Evolutionary conservation across 2,113 vertebrate species (phyloP).

Genomic region (Grallaria varia): DNA sequence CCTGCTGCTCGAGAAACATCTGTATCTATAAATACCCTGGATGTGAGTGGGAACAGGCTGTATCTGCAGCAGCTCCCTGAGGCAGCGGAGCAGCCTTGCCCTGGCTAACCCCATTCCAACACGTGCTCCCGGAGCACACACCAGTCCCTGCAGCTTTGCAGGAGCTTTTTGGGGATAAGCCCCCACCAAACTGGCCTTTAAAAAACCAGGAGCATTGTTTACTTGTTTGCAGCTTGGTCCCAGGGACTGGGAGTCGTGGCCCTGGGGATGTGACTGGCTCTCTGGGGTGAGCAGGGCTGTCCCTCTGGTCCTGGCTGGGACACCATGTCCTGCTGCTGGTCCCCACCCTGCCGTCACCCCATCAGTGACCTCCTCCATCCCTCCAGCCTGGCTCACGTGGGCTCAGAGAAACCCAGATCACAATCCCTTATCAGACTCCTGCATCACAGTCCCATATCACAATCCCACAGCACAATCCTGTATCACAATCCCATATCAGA

Average conservation of each 20-base stretch:
- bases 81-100: background rate
- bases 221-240: accelerated
- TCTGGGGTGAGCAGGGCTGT: background rate
- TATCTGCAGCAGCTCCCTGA: slow-evolving; percentile 43
- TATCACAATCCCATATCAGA: accelerated
- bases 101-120: background rate
- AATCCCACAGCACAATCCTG: accelerated
- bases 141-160: background rate
- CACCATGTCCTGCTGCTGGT: accelerated
- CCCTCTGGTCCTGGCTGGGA: background rate
- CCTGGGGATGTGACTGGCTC: background rate
- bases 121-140: background rate
- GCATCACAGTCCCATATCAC: accelerated
- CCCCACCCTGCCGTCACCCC: background rate
- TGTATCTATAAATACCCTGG: slow-evolving; percentile 47
- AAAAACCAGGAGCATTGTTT: background rate
- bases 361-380: background rate
- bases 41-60: slow-evolving; percentile 55
- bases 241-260: accelerated
- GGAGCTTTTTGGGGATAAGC: background rate
- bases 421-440: accelerated
- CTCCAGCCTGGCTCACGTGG: accelerated
- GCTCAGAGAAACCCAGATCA: background rate
- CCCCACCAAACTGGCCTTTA: accelerated
- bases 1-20: slow-evolving; percentile 53